These are phyloP conservation scores for Tipula lateralis DNA, from an alignment of 2,888 invertebrate genomes.

Conservation along the genomic window DNA sequence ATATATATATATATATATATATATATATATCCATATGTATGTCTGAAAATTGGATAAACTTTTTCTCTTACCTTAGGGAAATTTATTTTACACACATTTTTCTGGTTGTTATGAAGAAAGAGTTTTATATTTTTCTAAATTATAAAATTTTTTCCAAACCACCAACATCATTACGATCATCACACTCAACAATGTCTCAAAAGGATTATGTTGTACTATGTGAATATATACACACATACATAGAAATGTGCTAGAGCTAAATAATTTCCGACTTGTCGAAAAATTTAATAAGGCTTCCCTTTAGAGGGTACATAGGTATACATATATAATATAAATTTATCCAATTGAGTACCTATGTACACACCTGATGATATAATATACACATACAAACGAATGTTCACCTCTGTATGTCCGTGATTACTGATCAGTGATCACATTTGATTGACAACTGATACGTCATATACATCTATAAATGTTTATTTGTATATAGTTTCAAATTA, in stretches of 20 bases:
- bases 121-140: background rate
- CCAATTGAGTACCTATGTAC: background rate
- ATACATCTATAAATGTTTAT: too few relatives aligned
- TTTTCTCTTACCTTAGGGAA: background rate
- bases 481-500: background rate
- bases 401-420: background rate
- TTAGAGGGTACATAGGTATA: background rate
- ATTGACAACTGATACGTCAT: background rate
- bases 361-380: background rate
- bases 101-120: background rate
- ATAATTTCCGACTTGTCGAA: background rate
- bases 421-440: background rate
- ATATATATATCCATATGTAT: background rate
- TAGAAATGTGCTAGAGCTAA: background rate
- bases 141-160: background rate
- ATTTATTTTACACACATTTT: conserved; percentile 7
- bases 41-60: background rate
- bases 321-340: background rate
- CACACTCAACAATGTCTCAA: conserved; percentile 1
- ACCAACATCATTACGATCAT: conserved; percentile 24
- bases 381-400: background rate
- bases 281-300: background rate
- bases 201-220: background rate
- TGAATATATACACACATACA: background rate
- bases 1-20: background rate